phyloP scores from a whole-genome alignment of 64 coral and sea anemone species.

The Exaiptasia diaphana region DNA sequence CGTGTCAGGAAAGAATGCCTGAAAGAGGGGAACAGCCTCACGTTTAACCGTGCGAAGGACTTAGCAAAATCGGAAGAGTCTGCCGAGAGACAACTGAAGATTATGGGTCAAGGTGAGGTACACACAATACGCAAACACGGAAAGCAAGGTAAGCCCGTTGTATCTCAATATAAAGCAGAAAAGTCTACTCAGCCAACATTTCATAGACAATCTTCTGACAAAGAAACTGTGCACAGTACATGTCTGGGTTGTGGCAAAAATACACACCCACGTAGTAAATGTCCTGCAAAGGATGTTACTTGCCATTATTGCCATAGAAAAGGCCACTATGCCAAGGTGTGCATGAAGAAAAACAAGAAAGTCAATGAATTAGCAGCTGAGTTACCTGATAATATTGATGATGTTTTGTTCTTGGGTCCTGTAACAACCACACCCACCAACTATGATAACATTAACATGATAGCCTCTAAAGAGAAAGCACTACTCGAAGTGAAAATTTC shows the following conservation, averaged over 20 bases:
- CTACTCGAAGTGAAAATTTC: conserved; percentile 30
- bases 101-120: conserved; percentile 45
- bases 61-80: conserved; percentile 48
- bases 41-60: conserved; percentile 41
- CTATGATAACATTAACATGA: conserved; percentile 29
- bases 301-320: conserved; percentile 37
- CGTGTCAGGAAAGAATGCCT: conserved; percentile 45
- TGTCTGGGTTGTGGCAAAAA: conserved; percentile 47
- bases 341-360: neutral
- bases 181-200: conserved; percentile 11
- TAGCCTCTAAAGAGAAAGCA: conserved; percentile 39
- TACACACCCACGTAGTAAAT: conserved; percentile 34
- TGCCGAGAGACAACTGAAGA: conserved; percentile 36
- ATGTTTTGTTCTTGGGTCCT: conserved; percentile 25
- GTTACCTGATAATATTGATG: neutral
- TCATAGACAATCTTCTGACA: conserved; percentile 6
- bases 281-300: conserved; percentile 45
- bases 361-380: conserved; percentile 22
- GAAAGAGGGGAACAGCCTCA: conserved; percentile 50
- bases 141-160: conserved; percentile 34
- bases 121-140: conserved; percentile 34
- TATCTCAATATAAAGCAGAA: conserved; percentile 16
- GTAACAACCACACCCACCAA: conserved; percentile 17
- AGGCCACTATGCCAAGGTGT: neutral
- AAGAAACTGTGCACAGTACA: conserved; percentile 17